Conservation (phyloP, 1,140 invertebrate genomes). For the Drosophila sechellia region DNA sequence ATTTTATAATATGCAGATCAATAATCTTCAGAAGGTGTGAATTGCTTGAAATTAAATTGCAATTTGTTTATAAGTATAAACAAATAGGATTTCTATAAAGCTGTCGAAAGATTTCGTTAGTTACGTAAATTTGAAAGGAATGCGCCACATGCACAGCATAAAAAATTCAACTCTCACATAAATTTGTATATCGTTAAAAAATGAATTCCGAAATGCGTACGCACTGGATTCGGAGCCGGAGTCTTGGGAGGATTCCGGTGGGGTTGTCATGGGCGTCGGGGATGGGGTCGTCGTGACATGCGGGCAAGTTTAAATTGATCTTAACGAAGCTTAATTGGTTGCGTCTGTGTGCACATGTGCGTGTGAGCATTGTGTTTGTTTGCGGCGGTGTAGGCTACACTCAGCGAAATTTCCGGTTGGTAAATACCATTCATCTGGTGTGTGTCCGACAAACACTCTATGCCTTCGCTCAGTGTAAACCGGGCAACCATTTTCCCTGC, state of each 20-base stretch:
- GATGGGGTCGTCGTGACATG: slow-evolving; percentile 63
- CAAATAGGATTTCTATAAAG: not conserved
- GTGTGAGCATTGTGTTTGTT: slow-evolving; percentile 36
- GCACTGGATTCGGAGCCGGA: slow-evolving; percentile 44
- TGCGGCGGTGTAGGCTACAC: slow-evolving; percentile 43
- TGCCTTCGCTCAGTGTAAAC: not conserved
- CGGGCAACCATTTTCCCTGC: not conserved
- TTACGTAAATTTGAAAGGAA: not conserved
- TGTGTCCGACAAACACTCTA: not conserved
- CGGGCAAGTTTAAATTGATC: slow-evolving; percentile 84
- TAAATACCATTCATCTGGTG: not conserved
- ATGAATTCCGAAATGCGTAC: slow-evolving; percentile 63
- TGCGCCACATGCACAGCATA: not conserved
- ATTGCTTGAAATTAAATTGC: not conserved
- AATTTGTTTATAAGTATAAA: not conserved
- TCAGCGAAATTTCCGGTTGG: slow-evolving; percentile 19
- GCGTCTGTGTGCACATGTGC: slow-evolving; percentile 62
- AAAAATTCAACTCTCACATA: slow-evolving; percentile 2
- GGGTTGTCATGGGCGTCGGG: slow-evolving; percentile 11
- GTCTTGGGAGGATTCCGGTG: slow-evolving; percentile 13
- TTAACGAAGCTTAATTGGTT: slow-evolving; percentile 84
- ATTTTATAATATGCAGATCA: too few species aligned
- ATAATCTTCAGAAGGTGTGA: slow-evolving; percentile 3
- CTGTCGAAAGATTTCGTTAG: not conserved
- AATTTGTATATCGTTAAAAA: slow-evolving; percentile 11